Percentiles rank a stretch among this genome's conserved stretches.
phyloP scores from a whole-genome alignment of 1,140 invertebrate species.

The Drosophila pachea region DNA sequence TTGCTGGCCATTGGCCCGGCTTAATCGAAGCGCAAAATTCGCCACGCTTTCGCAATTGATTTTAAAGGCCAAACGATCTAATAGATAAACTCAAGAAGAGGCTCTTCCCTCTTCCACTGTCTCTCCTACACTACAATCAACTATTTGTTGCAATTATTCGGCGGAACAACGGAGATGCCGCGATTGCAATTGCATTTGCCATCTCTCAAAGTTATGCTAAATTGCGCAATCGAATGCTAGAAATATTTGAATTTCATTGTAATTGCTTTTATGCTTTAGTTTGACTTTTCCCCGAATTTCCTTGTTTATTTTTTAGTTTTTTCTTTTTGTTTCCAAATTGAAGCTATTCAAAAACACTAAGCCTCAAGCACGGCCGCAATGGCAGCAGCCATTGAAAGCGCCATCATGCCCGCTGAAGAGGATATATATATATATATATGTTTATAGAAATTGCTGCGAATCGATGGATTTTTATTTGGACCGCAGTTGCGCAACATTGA shows the following conservation, averaged over 20 bases:
- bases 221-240: slow-evolving; percentile 1
- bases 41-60: too few relatives aligned
- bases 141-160: slow-evolving; percentile 5
- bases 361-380: slow-evolving; percentile 34
- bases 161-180: not conserved
- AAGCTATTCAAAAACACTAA: slow-evolving; percentile 29
- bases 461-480: slow-evolving; percentile 53
- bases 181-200: not conserved
- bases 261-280: slow-evolving; percentile 35
- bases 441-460: slow-evolving; percentile 35
- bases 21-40: slow-evolving; percentile 70
- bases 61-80: too few relatives aligned
- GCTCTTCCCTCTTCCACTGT: too few relatives aligned
- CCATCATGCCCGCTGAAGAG: slow-evolving; percentile 50
- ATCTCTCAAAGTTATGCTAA: not conserved
- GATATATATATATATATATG: not conserved
- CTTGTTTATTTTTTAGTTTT: not conserved
- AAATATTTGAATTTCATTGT: slow-evolving; percentile 56
- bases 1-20: slow-evolving; percentile 56
- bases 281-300: not conserved
- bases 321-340: slow-evolving; percentile 19
- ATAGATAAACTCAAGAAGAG: too few relatives aligned
- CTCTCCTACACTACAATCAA: not conserved
- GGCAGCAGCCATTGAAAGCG: slow-evolving; percentile 42
- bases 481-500: slow-evolving; percentile 48